A percentile compares a stretch with the other conserved stretches of the same genome.
Conservation (phyloP, 2,797 vertebrate species). For the Myiothlypis chrysogaster region DNA sequence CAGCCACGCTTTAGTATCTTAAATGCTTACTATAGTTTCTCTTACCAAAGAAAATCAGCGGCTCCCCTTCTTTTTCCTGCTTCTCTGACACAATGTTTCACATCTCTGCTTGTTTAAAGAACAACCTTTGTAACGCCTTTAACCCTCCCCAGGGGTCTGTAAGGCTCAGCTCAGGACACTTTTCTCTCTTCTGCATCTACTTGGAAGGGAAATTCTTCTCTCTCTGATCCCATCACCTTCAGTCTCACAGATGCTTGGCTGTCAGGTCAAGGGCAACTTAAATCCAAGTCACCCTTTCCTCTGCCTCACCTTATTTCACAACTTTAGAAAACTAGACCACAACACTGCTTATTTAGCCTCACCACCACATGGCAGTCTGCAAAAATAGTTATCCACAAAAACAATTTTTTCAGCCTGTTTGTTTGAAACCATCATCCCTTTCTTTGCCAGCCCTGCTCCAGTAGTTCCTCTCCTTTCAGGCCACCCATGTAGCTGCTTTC, state of each 20-base stretch:
- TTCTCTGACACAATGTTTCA: background rate
- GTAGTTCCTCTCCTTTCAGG: background rate
- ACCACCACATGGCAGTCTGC: background rate
- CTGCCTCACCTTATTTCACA: background rate
- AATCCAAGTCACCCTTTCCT: background rate
- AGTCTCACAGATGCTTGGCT: background rate
- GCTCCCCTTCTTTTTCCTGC: background rate
- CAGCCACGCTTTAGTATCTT: background rate
- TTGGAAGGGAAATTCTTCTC: background rate
- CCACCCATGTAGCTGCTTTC: background rate
- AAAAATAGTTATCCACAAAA: background rate
- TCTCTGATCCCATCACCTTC: background rate
- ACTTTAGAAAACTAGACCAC: background rate
- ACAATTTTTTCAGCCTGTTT: background rate
- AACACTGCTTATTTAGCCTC: background rate
- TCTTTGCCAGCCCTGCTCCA: background rate
- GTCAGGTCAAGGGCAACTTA: background rate
- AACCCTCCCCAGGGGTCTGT: accelerated
- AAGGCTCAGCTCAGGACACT: background rate
- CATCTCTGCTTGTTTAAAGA: background rate
- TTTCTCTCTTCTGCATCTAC: background rate
- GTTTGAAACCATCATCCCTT: background rate
- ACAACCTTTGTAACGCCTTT: background rate
- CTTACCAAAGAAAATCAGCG: accelerated
- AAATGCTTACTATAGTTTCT: background rate